Conservation (phyloP, 2,888 invertebrate species). For the Leptinotarsa juncta region DNA sequence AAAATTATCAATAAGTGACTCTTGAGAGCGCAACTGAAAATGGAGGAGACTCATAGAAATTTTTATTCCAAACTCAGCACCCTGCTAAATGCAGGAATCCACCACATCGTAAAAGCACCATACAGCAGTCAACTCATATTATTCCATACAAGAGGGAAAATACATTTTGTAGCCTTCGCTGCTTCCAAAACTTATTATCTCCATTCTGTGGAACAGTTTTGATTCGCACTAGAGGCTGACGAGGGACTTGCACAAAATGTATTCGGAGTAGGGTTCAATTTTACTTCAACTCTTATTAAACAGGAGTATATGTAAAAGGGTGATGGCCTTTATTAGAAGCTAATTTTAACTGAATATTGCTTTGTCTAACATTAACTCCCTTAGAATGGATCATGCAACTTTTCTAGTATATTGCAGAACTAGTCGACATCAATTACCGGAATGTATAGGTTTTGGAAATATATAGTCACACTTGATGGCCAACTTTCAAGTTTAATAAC, state of each 20-base stretch:
- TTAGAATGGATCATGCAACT: too few species aligned
- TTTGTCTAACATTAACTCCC: too few species aligned
- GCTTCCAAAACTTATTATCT: conserved; percentile 45
- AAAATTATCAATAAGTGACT: too few species aligned
- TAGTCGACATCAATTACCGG: too few species aligned
- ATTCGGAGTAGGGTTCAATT: conserved; percentile 9
- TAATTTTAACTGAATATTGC: too few species aligned
- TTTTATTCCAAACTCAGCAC: background rate
- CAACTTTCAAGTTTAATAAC: too few species aligned
- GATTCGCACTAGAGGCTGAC: conserved; percentile 31
- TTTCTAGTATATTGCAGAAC: too few species aligned
- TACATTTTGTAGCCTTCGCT: conserved; percentile 34
- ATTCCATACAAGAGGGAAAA: conserved; percentile 41
- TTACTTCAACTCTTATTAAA: background rate
- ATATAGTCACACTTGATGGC: too few species aligned
- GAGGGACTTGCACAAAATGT: conserved; percentile 31
- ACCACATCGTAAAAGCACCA: background rate
- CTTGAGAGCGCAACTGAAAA: too few species aligned
- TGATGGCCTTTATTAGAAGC: too few species aligned
- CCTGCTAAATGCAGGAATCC: background rate
- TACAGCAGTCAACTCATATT: conserved; percentile 58
- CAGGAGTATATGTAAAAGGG: background rate
- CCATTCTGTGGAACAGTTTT: conserved; percentile 40
- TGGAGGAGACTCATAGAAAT: background rate
- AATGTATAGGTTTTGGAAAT: too few species aligned